A percentile compares a stretch with the other conserved stretches of the same genome.
Conservation (phyloP, 1,140 invertebrate species). For the Drosophila triauraria region DNA sequence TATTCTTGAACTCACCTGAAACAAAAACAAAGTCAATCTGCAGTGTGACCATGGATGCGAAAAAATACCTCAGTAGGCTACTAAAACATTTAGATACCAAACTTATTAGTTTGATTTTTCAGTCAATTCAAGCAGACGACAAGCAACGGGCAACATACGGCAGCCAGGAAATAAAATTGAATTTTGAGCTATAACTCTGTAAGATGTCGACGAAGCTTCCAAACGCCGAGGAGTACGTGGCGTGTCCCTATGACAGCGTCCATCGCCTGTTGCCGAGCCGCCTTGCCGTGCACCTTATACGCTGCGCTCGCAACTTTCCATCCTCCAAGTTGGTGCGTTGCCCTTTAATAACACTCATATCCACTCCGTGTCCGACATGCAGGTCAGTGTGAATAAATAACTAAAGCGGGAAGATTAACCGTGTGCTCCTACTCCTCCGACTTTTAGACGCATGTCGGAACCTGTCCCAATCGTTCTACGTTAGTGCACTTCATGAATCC, state of each 20-base stretch:
- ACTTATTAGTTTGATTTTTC: no score
- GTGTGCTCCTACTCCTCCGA: neutral
- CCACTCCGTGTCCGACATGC: conserved; percentile 5
- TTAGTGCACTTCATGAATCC: conserved; percentile 5
- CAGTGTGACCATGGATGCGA: neutral
- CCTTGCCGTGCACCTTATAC: conserved; percentile 28
- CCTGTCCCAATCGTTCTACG: conserved; percentile 9
- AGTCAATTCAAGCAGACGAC: neutral
- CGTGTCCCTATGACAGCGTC: conserved; percentile 38
- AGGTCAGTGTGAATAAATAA: conserved; percentile 6
- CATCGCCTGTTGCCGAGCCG: conserved; percentile 36
- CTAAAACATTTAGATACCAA: neutral
- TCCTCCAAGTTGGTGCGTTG: conserved; percentile 29
- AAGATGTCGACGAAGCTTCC: neutral
- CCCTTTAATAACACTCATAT: conserved; percentile 50
- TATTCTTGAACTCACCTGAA: conserved; percentile 54
- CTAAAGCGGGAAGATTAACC: neutral
- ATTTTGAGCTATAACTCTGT: no score
- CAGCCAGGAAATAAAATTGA: no score
- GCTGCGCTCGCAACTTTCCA: conserved; percentile 42
- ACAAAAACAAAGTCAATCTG: conserved; percentile 66
- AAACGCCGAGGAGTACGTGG: neutral
- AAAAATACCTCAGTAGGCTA: neutral
- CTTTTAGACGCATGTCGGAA: conserved; percentile 22
- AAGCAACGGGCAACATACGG: no score